These are phyloP conservation scores for Pipistrellus pygmaeus DNA, from an alignment of 2,797 vertebrate species.

Conservation along the genomic window DNA sequence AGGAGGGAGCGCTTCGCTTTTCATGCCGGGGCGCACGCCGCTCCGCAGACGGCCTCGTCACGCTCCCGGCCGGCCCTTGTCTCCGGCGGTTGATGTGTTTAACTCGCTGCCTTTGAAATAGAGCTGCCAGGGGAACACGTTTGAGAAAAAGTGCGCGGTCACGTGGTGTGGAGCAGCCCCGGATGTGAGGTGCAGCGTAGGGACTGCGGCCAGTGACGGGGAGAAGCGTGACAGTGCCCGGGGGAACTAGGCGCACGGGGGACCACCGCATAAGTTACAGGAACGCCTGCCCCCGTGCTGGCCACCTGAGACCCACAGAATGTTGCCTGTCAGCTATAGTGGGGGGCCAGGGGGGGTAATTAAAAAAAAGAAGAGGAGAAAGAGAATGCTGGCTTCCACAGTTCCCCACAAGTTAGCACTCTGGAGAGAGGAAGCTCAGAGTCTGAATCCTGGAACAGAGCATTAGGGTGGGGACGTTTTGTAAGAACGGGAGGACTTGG, in stretches of 20 bases:
- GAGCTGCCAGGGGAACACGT: not conserved
- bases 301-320: not conserved
- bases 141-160: not conserved
- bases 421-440: not conserved
- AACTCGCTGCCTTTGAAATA: not conserved
- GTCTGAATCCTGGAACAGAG: not conserved
- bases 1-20: slow-evolving; percentile 8
- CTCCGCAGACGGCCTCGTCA: not conserved
- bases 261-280: not conserved
- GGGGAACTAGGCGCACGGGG: too few relatives aligned
- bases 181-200: too few relatives aligned
- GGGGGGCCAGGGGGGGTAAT: not conserved
- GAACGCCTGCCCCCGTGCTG: not conserved
- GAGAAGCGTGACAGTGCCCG: accelerated
- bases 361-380: not conserved
- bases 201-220: not conserved
- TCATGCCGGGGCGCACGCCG: not conserved
- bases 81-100: not conserved
- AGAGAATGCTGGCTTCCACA: not conserved
- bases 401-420: not conserved
- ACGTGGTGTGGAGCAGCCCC: accelerated
- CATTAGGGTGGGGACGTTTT: not conserved
- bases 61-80: not conserved
- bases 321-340: not conserved
- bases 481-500: not conserved